These are phyloP conservation scores for Dromiciops gliroides DNA, from an alignment of 2,113 vertebrate species.

Conservation along the genomic window DNA sequence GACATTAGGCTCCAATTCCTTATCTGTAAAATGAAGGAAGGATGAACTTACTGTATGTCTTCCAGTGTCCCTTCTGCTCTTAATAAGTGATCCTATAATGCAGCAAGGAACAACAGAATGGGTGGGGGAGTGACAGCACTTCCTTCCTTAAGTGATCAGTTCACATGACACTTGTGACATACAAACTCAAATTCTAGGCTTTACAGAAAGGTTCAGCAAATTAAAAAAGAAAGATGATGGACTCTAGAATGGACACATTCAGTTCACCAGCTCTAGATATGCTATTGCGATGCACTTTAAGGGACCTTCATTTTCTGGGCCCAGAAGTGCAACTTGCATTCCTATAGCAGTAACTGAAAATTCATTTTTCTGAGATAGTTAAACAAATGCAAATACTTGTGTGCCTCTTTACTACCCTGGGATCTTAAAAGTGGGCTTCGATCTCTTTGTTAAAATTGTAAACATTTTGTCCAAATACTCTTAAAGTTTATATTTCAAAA, in stretches of 20 bases:
- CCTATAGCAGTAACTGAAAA: background rate
- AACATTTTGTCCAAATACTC: background rate
- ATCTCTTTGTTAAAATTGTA: slow-evolving; percentile 12
- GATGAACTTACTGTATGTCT: background rate
- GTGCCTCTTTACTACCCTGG: background rate
- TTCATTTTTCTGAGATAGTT: background rate
- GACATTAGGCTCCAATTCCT: background rate
- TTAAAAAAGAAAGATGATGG: background rate
- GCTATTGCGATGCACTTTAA: background rate
- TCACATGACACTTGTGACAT: background rate
- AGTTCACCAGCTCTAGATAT: background rate
- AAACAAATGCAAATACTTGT: background rate
- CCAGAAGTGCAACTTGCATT: background rate
- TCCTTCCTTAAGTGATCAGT: background rate
- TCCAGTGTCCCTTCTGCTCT: background rate
- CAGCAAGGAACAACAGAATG: background rate
- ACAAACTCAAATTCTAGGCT: background rate
- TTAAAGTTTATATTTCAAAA: background rate
- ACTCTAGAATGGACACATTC: background rate
- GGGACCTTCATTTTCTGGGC: background rate
- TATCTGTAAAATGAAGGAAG: background rate
- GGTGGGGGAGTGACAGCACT: background rate
- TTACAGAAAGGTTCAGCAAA: background rate
- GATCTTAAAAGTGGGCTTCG: background rate
- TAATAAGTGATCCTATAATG: background rate